Conservation (phyloP, 2,113 vertebrate species). For the Scophthalmus maximus region DNA sequence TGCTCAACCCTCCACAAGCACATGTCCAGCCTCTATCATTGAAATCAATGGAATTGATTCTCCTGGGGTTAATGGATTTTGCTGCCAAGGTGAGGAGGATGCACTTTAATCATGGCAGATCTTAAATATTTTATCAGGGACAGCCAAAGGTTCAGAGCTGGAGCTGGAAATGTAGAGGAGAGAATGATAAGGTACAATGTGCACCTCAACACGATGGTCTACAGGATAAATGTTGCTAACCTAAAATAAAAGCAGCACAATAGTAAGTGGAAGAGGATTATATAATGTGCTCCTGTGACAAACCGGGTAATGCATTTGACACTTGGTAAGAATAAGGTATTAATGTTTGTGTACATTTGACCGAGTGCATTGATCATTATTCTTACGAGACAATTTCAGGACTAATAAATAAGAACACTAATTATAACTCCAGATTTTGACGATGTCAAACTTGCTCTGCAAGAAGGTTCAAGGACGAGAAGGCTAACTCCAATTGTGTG, state of each 20-base stretch:
- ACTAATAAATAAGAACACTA: no score
- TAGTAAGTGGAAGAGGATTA: not conserved
- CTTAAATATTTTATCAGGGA: constrained; percentile 83
- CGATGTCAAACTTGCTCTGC: no score
- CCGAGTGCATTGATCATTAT: no score
- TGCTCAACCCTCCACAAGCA: constrained; percentile 48
- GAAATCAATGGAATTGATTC: constrained; percentile 81
- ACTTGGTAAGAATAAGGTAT: not conserved
- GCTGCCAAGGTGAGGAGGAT: constrained; percentile 80
- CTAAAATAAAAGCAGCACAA: constrained; percentile 30
- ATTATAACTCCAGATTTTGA: no score
- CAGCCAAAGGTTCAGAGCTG: constrained; percentile 73
- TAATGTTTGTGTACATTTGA: not conserved
- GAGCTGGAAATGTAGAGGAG: constrained; percentile 57
- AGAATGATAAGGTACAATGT: constrained; percentile 53
- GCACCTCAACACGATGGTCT: constrained; percentile 45
- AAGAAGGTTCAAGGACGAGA: no score
- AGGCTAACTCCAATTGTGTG: no score
- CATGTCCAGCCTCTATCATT: constrained; percentile 73
- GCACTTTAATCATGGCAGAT: constrained; percentile 81
- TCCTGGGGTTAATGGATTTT: constrained; percentile 79
- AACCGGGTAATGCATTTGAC: not conserved
- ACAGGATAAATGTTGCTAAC: constrained; percentile 33
- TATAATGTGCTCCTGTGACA: not conserved
- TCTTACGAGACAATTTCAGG: no score